Percentiles rank a stretch among this genome's conserved stretches.
Evolutionary conservation across 1,140 invertebrate genomes (phyloP).

Genomic region (Philaenus spumarius): DNA sequence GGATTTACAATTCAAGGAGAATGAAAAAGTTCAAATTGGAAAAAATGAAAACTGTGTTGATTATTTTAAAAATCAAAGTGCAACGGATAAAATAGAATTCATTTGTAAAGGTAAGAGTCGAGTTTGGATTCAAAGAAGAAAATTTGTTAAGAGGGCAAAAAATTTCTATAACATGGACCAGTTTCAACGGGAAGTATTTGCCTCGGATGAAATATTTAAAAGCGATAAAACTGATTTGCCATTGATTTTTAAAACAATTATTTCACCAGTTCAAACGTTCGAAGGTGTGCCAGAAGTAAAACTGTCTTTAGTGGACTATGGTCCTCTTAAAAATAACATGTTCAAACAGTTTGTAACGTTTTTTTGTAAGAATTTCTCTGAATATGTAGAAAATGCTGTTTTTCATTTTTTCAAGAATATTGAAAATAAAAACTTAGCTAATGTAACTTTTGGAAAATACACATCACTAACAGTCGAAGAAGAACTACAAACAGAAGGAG

Average conservation of each 20-base stretch:
- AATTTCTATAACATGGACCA: not conserved
- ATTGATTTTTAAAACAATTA: not conserved
- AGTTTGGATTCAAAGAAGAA: not conserved
- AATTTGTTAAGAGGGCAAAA: not conserved
- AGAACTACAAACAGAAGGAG: no score
- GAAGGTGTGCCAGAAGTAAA: no score
- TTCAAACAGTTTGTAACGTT: no score
- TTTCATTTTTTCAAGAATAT: no score
- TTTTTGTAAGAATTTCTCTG: no score
- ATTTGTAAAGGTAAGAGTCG: not conserved
- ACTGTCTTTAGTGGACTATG: no score
- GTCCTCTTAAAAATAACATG: no score
- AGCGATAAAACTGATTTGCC: not conserved
- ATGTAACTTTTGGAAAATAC: no score
- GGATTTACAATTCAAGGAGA: not conserved
- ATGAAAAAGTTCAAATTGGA: not conserved
- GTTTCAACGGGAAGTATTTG: conserved; percentile 3
- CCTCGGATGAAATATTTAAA: not conserved
- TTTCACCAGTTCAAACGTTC: not conserved
- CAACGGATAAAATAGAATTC: not conserved
- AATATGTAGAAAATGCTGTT: no score
- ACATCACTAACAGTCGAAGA: no score
- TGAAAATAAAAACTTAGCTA: no score
- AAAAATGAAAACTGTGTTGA: not conserved
- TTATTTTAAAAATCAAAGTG: not conserved